Evolutionary conservation across 2,888 invertebrate genomes (phyloP).

Genomic region (Dasypogon diadema): DNA sequence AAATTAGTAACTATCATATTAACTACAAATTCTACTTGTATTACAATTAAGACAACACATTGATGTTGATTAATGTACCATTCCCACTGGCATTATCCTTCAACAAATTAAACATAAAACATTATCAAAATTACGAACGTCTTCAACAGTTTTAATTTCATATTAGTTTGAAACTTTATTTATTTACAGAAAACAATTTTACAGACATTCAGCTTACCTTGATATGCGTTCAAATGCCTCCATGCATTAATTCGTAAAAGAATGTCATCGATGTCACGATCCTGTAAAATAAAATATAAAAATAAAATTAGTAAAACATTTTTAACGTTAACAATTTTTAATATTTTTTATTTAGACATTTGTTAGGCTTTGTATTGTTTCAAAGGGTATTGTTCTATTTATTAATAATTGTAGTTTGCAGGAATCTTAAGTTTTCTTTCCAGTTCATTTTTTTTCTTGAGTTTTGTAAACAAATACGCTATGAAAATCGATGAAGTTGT

Average conservation of each 20-base stretch:
- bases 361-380: no score
- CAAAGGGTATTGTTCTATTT: no score
- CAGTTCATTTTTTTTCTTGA: no score
- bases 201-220: conserved; percentile 29
- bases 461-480: no score
- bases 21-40: conserved; percentile 34
- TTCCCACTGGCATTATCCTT: conserved; percentile 33
- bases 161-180: neutral
- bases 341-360: no score
- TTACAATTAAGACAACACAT: conserved; percentile 12
- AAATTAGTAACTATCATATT: neutral
- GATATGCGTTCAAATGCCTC: conserved; percentile 51
- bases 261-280: conserved; percentile 57
- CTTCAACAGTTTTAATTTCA: neutral
- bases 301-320: no score
- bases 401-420: no score
- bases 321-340: no score
- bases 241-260: conserved; percentile 53
- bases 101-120: neutral
- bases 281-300: no score
- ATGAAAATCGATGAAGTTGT: no score
- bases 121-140: neutral
- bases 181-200: conserved; percentile 27
- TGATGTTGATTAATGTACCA: conserved; percentile 13
- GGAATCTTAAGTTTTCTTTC: no score